Evolutionary conservation across 2,797 vertebrate genomes (phyloP).

Genomic region (Coilia nasus): DNA sequence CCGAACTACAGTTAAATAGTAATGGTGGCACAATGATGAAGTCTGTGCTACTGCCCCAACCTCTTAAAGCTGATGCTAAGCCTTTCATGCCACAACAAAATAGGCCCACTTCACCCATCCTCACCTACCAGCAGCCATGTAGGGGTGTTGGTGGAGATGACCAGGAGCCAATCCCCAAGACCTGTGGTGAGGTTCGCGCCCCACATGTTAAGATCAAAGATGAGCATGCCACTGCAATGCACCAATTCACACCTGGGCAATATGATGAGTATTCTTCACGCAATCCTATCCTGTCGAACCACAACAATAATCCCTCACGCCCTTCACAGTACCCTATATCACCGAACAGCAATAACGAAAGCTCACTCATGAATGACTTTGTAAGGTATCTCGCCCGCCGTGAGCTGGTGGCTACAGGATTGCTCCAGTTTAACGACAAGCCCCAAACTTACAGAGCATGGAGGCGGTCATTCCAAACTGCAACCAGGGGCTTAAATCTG

Average conservation of each 20-base stretch:
- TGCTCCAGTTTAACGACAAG: slow-evolving; percentile 52
- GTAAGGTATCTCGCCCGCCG: slow-evolving; percentile 42
- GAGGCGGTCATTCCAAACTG: slow-evolving; percentile 41
- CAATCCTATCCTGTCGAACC: too few relatives aligned
- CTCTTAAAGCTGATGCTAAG: too few relatives aligned
- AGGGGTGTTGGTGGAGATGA: too few relatives aligned
- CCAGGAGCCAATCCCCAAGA: too few relatives aligned
- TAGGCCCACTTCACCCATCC: too few relatives aligned
- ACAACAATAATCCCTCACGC: too few relatives aligned
- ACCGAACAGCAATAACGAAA: not conserved
- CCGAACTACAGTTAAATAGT: not conserved
- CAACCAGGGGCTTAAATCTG: slow-evolving; percentile 30
- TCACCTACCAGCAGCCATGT: too few relatives aligned
- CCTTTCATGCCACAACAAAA: too few relatives aligned
- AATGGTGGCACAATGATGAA: too few relatives aligned
- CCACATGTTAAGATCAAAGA: not conserved
- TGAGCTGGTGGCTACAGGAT: slow-evolving; percentile 35
- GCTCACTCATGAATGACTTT: slow-evolving; percentile 39
- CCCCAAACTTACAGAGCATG: slow-evolving; percentile 52
- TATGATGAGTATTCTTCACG: not conserved
- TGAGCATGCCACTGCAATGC: not conserved
- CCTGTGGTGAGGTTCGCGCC: not conserved
- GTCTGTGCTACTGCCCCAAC: too few relatives aligned
- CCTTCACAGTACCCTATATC: too few relatives aligned
- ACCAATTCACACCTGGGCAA: slow-evolving; percentile 3